Base-by-base conservation (phyloP, 2,888 invertebrate species). In the Scaptomyza tumidula region DNA sequence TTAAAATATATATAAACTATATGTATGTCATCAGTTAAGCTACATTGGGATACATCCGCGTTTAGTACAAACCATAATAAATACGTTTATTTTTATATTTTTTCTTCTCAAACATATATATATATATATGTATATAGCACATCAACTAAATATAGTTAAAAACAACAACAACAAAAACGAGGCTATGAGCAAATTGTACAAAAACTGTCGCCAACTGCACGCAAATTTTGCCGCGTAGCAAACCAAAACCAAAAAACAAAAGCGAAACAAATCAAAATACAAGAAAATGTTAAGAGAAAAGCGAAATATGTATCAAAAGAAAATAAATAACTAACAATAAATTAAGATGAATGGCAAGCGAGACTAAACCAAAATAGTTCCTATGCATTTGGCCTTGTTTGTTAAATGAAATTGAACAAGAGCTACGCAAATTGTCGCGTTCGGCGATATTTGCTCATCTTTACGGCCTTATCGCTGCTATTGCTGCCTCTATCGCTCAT, bases 381-480 rank as follows among this genome's bases (percentile, higher is more conserved):
- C 87, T 85, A 86, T 86, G 87, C 80, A 85, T 77, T 70, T 80
- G 71, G 56, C 67, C 63, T 66, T 72, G 74, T 55, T 71, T 82
- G n/a, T 88, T 91, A 91, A 91, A 92, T 92, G 92, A 92, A 91
- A 91, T 88, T 91, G 60, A 90, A 83, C 88, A 91, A 90, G 88
- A 88, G 66, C 80, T 61, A 88, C 83, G 83, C 86, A 86, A 89
- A 90, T 87, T 92, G 91, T 90, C 92, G 92, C 90, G 89, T 92
- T 66, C 88, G 92, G 91, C 92, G 92, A 79, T 92, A 91, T 87
- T 90, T 92, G 89, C 90, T 92, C 73, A 89, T 92, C 80, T 92
- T 92, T 80, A 90, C 91, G 64, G 92, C 90, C 61, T 90, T 92
- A 71, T 91, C 92, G 75, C 84, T 92, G 75, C 82, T 92, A 65